Percentiles rank a stretch among this genome's conserved stretches.
Conservation (phyloP, 2,797 vertebrate species). For the Tiaroga cobitis region DNA sequence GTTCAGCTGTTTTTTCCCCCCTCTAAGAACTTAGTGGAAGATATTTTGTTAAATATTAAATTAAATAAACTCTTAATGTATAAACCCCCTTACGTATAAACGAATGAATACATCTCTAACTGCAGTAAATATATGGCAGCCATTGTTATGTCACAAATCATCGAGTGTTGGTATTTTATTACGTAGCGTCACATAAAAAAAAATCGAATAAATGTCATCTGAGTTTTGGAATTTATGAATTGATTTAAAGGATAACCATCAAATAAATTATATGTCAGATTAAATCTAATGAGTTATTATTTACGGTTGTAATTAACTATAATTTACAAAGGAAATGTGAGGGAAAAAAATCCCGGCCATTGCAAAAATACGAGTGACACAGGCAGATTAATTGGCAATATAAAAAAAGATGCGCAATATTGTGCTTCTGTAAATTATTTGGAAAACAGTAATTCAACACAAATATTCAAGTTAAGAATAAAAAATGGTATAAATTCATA, state of each 20-base stretch:
- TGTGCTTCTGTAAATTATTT: background rate
- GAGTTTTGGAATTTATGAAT: background rate
- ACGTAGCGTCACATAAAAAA: background rate
- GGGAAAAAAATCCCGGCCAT: too few relatives aligned
- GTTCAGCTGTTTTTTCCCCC: background rate
- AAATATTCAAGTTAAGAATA: background rate
- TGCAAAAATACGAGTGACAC: background rate
- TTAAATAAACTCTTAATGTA: background rate
- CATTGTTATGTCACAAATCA: conserved; percentile 7
- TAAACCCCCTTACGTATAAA: conserved; percentile 29
- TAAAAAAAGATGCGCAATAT: background rate
- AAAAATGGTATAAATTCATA: background rate
- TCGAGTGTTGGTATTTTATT: background rate
- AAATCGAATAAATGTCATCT: background rate
- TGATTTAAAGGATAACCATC: background rate
- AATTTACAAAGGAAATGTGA: background rate
- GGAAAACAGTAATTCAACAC: background rate
- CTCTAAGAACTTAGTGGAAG: background rate
- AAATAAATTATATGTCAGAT: background rate
- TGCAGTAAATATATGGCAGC: background rate
- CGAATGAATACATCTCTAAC: conserved; percentile 8
- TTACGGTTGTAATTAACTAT: background rate
- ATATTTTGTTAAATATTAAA: conserved; percentile 8
- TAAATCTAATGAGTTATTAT: background rate
- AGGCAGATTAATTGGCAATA: background rate